phyloP scores from a whole-genome alignment of 2,797 vertebrate species.

The Neosilurus hyrtlii region DNA sequence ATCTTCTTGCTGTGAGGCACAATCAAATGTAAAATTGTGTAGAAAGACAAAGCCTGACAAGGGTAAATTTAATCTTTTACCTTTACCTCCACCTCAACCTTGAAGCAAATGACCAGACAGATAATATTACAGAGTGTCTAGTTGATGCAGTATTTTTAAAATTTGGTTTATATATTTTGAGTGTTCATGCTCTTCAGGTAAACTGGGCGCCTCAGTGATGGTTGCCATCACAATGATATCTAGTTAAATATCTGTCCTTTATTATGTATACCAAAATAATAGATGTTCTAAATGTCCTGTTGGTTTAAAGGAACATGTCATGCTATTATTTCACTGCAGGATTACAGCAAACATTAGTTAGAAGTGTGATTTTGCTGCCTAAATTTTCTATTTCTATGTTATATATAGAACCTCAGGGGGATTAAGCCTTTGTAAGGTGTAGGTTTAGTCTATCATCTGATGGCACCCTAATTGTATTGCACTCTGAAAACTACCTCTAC shows the following conservation, averaged over 20 bases:
- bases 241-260: neutral
- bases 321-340: neutral
- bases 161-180: too few relatives aligned
- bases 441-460: slow-evolving; percentile 41
- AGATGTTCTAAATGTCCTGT: neutral
- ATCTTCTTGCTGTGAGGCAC: too few relatives aligned
- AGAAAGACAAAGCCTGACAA: too few relatives aligned
- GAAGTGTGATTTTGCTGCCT: neutral
- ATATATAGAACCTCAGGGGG: slow-evolving; percentile 26
- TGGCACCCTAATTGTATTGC: slow-evolving; percentile 47
- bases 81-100: too few relatives aligned
- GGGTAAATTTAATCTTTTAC: too few relatives aligned
- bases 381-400: slow-evolving; percentile 11
- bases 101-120: too few relatives aligned
- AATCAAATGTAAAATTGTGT: too few relatives aligned
- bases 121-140: too few relatives aligned
- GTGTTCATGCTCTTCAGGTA: too few relatives aligned
- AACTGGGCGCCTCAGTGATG: too few relatives aligned
- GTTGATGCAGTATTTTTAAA: too few relatives aligned
- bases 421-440: slow-evolving; percentile 38
- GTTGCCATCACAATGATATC: too few relatives aligned
- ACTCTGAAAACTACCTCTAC: slow-evolving; percentile 10
- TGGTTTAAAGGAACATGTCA: neutral
- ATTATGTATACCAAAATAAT: neutral
- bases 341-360: slow-evolving; percentile 12